These are phyloP conservation scores for Anabacerthia variegaticeps DNA, from an alignment of 2,797 vertebrate species.

Conservation along the genomic window DNA sequence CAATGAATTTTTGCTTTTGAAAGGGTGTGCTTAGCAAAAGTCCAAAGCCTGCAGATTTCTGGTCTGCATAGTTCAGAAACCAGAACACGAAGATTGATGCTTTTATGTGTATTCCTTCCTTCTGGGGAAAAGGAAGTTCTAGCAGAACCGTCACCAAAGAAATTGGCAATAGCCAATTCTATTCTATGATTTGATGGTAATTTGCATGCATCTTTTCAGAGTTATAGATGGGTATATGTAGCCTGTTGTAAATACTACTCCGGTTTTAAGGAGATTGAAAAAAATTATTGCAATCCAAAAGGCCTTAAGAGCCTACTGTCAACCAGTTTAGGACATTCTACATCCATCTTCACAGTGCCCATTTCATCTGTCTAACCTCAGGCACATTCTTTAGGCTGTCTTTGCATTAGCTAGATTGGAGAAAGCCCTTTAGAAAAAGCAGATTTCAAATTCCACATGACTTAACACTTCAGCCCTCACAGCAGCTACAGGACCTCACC, in stretches of 20 bases:
- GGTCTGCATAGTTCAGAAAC: not conserved
- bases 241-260: not conserved
- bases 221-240: not conserved
- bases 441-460: constrained; percentile 1
- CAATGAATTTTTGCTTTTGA: not conserved
- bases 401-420: not conserved
- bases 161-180: not conserved
- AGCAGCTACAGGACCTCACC: not conserved
- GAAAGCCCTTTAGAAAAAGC: constrained; percentile 19
- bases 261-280: not conserved
- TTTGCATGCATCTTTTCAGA: not conserved
- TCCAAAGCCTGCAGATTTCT: not conserved
- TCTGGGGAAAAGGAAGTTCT: not conserved
- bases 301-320: not conserved
- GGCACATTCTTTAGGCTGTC: not conserved
- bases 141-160: not conserved
- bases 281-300: not conserved
- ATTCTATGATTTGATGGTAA: not conserved
- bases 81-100: not conserved
- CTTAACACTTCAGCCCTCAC: not conserved
- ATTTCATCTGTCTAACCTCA: not conserved
- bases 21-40: not conserved
- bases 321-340: not conserved
- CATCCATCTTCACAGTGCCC: not conserved
- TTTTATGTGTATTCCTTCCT: not conserved